Base-by-base conservation (phyloP, 2,888 invertebrate species). In the Oscheius sp. region DNA sequence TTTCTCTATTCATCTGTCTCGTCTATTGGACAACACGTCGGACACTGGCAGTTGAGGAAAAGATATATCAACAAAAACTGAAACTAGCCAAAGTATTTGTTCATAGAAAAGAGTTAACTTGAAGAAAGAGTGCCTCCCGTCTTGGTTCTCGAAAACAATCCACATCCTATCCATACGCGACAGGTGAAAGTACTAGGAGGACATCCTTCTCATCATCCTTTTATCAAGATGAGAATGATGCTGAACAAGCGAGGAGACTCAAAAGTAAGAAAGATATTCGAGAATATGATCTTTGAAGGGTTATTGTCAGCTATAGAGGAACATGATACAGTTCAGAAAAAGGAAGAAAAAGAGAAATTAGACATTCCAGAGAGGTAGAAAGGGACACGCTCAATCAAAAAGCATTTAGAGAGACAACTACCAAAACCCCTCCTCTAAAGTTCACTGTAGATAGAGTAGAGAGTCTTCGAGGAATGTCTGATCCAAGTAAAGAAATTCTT, bases 301-400 rank as follows among this genome's bases (percentile, higher is more conserved):
- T 54, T 79, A 44, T 66, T 79, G 14, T 75, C 78, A 1, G 74
- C 77, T 67, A 79, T 79, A 17, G 75, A 77, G 45, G 79, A 79
- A 59, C 69, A 69, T 4, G 76, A 77, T 41, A 71, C 71, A 9
- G 41, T 54, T 24, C 64, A 64, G 33, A 61, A 61, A 14, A 12
- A 22, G 17, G 32, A 32, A 32, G 54, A 54, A 17, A 12, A 28
- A 9, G 9, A 14, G 26, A 41, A 44, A 12, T 28, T 59, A 44
- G 59, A 59, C n/a, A 20, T 26, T 8, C 30, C 59, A 5, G 59
- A 59, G 1, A 41, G 20, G 59, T 59, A 17, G 14, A 22, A 20
- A 33, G 4, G 8, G 9, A 36, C 44, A n/a, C 9, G 8, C n/a
- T 6, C 8, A n/a, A 33, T 26, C 8, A 5, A 5, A 41, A 44